Percentiles rank a stretch among this genome's conserved stretches.
phyloP scores from a whole-genome alignment of 92 coral and sea anemone species.

The Isaurus tuberculatus region DNA sequence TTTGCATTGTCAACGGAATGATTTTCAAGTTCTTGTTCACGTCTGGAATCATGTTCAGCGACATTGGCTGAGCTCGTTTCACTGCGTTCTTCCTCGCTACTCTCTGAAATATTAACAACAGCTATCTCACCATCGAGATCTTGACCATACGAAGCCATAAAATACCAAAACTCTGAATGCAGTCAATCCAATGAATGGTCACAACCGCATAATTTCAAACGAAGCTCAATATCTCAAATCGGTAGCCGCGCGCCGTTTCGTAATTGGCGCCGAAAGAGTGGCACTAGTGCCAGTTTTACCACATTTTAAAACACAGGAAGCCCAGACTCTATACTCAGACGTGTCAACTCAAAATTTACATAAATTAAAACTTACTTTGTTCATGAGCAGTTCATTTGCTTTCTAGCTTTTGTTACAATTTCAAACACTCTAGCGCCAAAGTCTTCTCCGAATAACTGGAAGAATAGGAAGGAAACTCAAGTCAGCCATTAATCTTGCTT shows the following conservation, averaged over 20 bases:
- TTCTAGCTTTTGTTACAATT: too few relatives aligned
- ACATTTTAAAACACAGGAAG: too few relatives aligned
- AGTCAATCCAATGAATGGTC: background rate
- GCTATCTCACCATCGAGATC: background rate
- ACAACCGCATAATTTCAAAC: too few relatives aligned
- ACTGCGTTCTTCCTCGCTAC: slow-evolving; percentile 8
- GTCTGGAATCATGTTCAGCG: background rate
- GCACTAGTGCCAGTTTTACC: slow-evolving; percentile 41
- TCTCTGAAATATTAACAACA: background rate
- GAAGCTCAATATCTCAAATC: too few relatives aligned
- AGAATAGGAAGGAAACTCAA: too few relatives aligned
- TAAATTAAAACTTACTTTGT: too few relatives aligned
- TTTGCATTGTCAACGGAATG: background rate
- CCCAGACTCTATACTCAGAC: too few relatives aligned
- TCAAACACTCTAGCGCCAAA: too few relatives aligned
- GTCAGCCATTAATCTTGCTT: too few relatives aligned
- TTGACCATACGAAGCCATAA: slow-evolving; percentile 26
- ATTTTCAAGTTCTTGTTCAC: background rate
- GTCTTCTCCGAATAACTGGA: too few relatives aligned
- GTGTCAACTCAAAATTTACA: too few relatives aligned
- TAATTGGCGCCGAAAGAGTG: slow-evolving; percentile 21
- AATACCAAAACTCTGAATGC: background rate
- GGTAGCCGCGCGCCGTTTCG: slow-evolving; percentile 20
- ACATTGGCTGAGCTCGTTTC: background rate
- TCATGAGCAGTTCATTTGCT: too few relatives aligned